These are phyloP conservation scores for Zoroaster sp. DNA, from an alignment of 53 echinoderm and acorn worm genomes.

Conservation along the genomic window DNA sequence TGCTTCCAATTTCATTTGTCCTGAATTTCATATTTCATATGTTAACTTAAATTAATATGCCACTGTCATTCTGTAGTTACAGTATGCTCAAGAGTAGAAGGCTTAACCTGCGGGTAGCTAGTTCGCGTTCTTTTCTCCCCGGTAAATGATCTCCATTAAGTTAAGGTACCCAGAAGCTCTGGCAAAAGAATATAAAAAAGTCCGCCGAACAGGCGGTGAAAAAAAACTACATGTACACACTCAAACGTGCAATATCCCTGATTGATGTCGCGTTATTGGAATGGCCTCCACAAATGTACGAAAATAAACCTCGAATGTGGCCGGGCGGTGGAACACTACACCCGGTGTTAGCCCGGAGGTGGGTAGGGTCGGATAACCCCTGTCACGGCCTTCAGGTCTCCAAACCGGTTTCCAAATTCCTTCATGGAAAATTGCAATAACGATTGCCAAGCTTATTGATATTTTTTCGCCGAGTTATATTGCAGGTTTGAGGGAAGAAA, in stretches of 20 bases:
- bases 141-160: constrained; percentile 61
- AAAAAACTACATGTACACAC: neutral
- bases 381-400: constrained; percentile 8
- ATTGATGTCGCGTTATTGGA: constrained; percentile 50
- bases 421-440: constrained; percentile 58
- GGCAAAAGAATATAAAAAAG: neutral
- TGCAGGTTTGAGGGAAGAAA: constrained; percentile 18
- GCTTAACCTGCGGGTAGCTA: neutral
- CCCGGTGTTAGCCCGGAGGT: constrained; percentile 51
- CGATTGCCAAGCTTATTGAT: constrained; percentile 59
- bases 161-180: constrained; percentile 32
- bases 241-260: constrained; percentile 48
- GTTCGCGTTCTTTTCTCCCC: neutral
- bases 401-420: constrained; percentile 29
- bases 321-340: constrained; percentile 40
- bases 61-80: neutral
- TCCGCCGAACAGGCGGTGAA: neutral
- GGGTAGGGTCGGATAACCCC: constrained; percentile 36
- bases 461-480: constrained; percentile 17
- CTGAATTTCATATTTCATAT: neutral
- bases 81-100: neutral
- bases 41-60: neutral
- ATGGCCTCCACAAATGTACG: constrained; percentile 45
- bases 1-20: neutral
- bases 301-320: constrained; percentile 29